Evolutionary conservation across 2,113 vertebrate genomes (phyloP), one percentile per base, ranked within the genome.

Genomic region (Petroica traversi): DNA sequence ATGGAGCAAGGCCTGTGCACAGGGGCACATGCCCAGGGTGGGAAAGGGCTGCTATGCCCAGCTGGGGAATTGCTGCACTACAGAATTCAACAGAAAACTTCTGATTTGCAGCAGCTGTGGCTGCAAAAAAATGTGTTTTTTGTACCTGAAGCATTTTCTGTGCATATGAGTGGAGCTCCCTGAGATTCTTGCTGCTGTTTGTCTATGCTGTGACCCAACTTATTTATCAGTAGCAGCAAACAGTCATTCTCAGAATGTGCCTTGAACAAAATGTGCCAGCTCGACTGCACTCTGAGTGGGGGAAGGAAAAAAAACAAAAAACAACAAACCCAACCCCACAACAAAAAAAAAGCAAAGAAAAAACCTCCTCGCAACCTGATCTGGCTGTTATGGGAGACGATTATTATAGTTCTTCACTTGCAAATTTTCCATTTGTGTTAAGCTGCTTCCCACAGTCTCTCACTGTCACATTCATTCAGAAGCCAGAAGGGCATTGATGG

Each of bases 341-440:
- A 79, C 46, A 77, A 48, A 69, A 93, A n/a, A 91, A 92, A 85
- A 55, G 80, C 36, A 46, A 68, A 90, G 36, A 76, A 43, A 88
- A 85, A 92, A 15, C 3, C 24, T 63, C 45, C 71, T 83, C 4
- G 0, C 87, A 96, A 91, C 92, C 93, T 96, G 93, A 85, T 94
- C 78, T 82, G 84, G 72, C 93, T 91, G 59, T 96, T 96, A 93
- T 88, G 94, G 89, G 90, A 94, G 94, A 80, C 2, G 43, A 93
- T 95, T 93, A 92, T 97, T 93, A 71, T 43, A 96, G 85, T 94
- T 96, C 93, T 96, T 94, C 94, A 93, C 92, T 96, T 96, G 96
- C 94, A 97, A 97, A 97, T 97, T 94, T 96, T 94, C 72, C 75
- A 52, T 96, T 97, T 97, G 88, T 95, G 92, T 93, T 58, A 76